These are phyloP conservation scores for Carpatolechia fugitivella DNA, from an alignment of 2,888 invertebrate genomes.

Conservation along the genomic window DNA sequence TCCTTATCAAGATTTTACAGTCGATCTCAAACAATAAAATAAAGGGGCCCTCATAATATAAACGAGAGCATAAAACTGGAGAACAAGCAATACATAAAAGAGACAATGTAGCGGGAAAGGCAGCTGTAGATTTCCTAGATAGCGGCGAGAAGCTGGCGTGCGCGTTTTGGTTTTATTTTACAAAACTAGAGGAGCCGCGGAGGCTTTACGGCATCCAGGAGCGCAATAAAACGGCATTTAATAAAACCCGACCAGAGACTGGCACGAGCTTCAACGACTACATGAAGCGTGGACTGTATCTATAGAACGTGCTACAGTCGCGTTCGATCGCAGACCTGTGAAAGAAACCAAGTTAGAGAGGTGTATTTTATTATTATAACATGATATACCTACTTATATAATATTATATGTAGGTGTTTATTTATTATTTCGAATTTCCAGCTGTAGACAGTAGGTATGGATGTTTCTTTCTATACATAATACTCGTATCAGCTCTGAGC, in stretches of 20 bases:
- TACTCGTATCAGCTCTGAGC: too few species aligned
- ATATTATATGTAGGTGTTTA: too few species aligned
- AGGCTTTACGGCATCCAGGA: conserved; percentile 46
- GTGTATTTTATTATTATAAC: too few species aligned
- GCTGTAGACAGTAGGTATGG: too few species aligned
- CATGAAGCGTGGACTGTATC: conserved; percentile 31
- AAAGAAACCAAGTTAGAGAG: not conserved
- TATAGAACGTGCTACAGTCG: not conserved
- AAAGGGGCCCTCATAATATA: conserved; percentile 45
- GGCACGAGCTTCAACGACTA: conserved; percentile 27
- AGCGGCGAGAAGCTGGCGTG: conserved; percentile 43
- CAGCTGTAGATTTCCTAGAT: conserved; percentile 51
- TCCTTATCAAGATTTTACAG: conserved; percentile 45
- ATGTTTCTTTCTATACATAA: too few species aligned
- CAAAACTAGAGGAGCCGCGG: conserved; percentile 51
- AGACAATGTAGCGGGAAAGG: conserved; percentile 47
- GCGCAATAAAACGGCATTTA: conserved; percentile 54
- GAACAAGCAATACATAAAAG: conserved; percentile 54
- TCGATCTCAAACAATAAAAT: conserved; percentile 44
- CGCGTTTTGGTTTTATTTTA: conserved; percentile 60
- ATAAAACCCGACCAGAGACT: conserved; percentile 45
- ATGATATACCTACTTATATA: too few species aligned
- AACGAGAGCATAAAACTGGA: conserved; percentile 53
- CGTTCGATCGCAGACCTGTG: not conserved
- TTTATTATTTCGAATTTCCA: too few species aligned